These are phyloP conservation scores for Halesus radiatus DNA, from an alignment of 1,140 invertebrate species.

Conservation along the genomic window DNA sequence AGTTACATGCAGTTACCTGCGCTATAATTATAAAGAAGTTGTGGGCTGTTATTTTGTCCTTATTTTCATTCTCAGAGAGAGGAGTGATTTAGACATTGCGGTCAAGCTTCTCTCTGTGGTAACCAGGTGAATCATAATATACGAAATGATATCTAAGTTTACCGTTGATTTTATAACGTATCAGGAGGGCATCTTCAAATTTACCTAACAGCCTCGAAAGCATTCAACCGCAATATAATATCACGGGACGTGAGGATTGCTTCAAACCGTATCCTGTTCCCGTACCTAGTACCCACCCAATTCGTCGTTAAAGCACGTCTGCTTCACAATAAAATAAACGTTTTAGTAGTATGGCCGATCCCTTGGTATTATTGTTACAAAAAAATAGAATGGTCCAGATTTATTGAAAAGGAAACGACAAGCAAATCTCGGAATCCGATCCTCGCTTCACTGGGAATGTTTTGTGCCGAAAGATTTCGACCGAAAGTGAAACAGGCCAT, in stretches of 20 bases:
- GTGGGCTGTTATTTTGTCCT: too few species aligned
- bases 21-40: too few species aligned
- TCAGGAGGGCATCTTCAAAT: too few species aligned
- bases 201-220: too few species aligned
- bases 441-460: not conserved
- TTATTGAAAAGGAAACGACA: conserved; percentile 34
- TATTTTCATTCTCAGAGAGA: too few species aligned
- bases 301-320: not conserved
- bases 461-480: conserved; percentile 28
- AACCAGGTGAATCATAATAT: too few species aligned
- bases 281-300: not conserved
- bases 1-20: too few species aligned
- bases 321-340: not conserved
- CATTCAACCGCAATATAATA: too few species aligned
- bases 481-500: conserved; percentile 33
- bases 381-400: conserved; percentile 33
- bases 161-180: too few species aligned
- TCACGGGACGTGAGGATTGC: not conserved
- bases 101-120: too few species aligned
- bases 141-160: too few species aligned
- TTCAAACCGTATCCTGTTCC: not conserved
- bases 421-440: conserved; percentile 40
- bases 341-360: not conserved
- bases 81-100: too few species aligned
- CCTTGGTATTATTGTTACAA: not conserved